Percentiles rank a stretch among this genome's conserved stretches.
These are phyloP conservation scores for Hydriomena furcata DNA, from an alignment of 2,888 invertebrate species.

Conservation along the genomic window DNA sequence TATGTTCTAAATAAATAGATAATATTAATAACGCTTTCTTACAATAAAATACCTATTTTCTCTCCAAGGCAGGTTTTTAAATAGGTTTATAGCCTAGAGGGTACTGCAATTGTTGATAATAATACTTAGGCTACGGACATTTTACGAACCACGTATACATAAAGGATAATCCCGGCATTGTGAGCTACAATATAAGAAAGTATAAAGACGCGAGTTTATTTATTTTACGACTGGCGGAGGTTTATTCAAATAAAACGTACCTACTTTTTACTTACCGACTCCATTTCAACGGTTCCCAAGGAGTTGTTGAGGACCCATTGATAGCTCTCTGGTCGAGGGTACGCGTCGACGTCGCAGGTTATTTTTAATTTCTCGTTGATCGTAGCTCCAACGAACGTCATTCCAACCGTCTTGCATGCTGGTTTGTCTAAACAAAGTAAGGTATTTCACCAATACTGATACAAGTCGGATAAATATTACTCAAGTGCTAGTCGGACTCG, in stretches of 20 bases:
- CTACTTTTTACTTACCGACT: slow-evolving; percentile 57
- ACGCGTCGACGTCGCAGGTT: slow-evolving; percentile 92
- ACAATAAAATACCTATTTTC: background rate
- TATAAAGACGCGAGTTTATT: background rate
- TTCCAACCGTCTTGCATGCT: slow-evolving; percentile 88
- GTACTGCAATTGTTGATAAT: no score
- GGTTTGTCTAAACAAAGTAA: slow-evolving; percentile 89
- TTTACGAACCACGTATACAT: no score
- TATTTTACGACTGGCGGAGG: background rate
- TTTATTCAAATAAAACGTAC: background rate
- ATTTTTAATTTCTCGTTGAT: slow-evolving; percentile 91
- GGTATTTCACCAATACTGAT: no score
- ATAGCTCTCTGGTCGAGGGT: slow-evolving; percentile 91
- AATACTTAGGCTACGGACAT: no score
- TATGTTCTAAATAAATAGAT: no score
- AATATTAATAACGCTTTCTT: no score
- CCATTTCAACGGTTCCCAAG: slow-evolving; percentile 90
- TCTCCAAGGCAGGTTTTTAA: no score
- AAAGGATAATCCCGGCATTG: no score
- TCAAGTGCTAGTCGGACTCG: no score
- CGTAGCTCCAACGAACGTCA: slow-evolving; percentile 92
- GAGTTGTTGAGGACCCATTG: slow-evolving; percentile 96
- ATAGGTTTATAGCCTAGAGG: no score
- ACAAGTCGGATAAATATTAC: no score
- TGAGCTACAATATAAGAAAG: background rate